Evolutionary conservation across 2,113 vertebrate species (phyloP), one percentile per base, ranked within the genome.

Genomic region (Rallus limicola): DNA sequence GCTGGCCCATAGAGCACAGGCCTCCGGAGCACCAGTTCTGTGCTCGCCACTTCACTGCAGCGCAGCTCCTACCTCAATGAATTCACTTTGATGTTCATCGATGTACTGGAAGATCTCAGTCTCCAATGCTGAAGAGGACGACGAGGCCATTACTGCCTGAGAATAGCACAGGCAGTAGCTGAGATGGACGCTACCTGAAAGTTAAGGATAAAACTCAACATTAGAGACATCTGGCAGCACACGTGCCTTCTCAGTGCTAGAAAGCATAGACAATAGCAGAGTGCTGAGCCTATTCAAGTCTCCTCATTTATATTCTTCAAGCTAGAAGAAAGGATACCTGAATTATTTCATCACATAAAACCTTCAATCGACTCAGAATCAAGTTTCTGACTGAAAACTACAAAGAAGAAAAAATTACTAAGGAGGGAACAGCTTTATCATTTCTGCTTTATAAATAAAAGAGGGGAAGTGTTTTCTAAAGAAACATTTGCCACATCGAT

Each of bases 51-150:
- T 78, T 81, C 36, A 52, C 48, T 53, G n/a, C n/a, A 12, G 2
- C 25, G 3, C 2, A 16, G 15, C 20, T 72, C 96, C 34, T 93
- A 98, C 98, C 98, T 98, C 7, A 8, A 98, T 95, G 20, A 98
- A 98, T 21, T 96, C 94, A 17, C 86, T 90, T 93, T 98, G 96
- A 46, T 98, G 98, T 19, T 29, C 82, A 19, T 98, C 97, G 26
- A 98, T 95, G 65, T 98, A 92, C 50, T 62, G 92, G 95, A 98
- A 97, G 70, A 98, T 64, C 72, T 81, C 50, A 11, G 52, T 67
- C 34, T 97, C 59, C 34, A 65, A 2, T 0, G 10, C 25, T 0
- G 90, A 62, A 34, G 77, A 59, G 24, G 72, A 34, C 1, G 53
- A 64, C 5, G 80, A 94, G 11, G 92, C 93, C 94, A 96, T 94